A percentile compares a stretch with the other conserved stretches of the same genome.
Evolutionary conservation across 2,888 invertebrate genomes (phyloP).

Genomic region (Drosophila acutilabella): DNA sequence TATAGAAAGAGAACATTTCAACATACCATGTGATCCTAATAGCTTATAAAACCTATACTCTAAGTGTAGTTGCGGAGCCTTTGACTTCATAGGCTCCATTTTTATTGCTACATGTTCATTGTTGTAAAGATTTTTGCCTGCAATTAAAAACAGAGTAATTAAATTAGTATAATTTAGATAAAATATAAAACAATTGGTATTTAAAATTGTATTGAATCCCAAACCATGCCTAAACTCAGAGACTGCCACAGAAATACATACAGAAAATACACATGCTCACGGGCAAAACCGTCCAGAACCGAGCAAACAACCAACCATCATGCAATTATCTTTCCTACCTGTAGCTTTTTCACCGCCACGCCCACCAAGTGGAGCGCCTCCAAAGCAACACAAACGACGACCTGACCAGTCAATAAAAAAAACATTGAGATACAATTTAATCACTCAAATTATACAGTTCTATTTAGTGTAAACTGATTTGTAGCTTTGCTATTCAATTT

Average conservation of each 20-base stretch:
- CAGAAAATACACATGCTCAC: conserved; percentile 47
- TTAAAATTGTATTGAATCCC: conserved; percentile 7
- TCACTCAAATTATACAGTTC: background rate
- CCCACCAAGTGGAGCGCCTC: conserved; percentile 66
- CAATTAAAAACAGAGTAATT: conserved; percentile 74
- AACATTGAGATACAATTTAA: background rate
- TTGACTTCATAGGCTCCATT: conserved; percentile 99
- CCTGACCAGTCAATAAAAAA: conserved; percentile 62
- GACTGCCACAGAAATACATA: conserved; percentile 34
- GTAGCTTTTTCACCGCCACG: conserved; percentile 56
- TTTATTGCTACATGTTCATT: conserved; percentile 99
- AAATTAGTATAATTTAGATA: background rate
- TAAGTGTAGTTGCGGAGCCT: conserved; percentile 99
- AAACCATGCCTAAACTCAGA: conserved; percentile 42
- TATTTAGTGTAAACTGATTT: background rate
- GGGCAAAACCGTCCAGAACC: conserved; percentile 8
- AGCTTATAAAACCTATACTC: conserved; percentile 99
- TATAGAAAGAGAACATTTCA: conserved; percentile 34
- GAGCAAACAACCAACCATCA: conserved; percentile 32
- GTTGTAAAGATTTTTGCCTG: conserved; percentile 99
- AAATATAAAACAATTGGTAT: background rate
- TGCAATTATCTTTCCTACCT: conserved; percentile 60
- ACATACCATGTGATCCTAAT: conserved; percentile 97
- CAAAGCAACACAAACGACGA: conserved; percentile 83
- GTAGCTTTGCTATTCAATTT: no score